Evolutionary conservation across 2,888 invertebrate species (phyloP), one percentile per base, ranked within the genome.

Genomic region (Agonopterix heracliana): DNA sequence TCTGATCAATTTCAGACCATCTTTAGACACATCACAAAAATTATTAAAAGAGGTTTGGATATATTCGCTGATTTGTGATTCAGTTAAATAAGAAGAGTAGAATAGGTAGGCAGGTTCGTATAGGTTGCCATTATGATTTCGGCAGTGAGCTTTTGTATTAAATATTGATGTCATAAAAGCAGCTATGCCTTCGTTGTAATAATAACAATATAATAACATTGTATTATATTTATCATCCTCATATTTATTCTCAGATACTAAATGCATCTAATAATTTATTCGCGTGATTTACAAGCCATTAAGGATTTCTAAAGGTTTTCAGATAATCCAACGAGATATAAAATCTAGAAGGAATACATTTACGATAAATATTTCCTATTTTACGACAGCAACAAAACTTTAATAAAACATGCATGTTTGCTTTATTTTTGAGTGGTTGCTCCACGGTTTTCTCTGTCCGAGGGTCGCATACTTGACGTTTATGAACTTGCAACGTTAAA

Each of bases 221-320:
- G 77, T 78, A 71, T 63, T 61, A 50, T 59, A 63, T 76, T 77
- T 77, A 76, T 68, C 69, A 68, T 62, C 66, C 60, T 66, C 49
- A 59, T 63, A 55, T 59, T 26, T 76, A 77, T 70, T 71, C 60
- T 58, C 49, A 59, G 64, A 55, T 59, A 65, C 60, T 78, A 78
- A 76, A 81, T 74, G 74, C 60, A 66, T 71, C 70, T 68, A 73
- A 76, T 82, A 81, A 79, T 76, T 65, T 71, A 76, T 74, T 74
- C 68, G 55, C 63, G 73, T 80, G 81, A 84, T 81, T 81, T 81
- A 83, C 69, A 63, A 71, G 61, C 75, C 67, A 78, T 81, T 78
- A 77, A 66, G 64, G 71, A 64, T 71, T 69, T 70, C 68, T 74
- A 69, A 73, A 77, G 68, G 67, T 73, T 74, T 71, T 67, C 68